Evolutionary conservation across 2,888 invertebrate species (phyloP).

Genomic region (Ptychoptera contaminata): DNA sequence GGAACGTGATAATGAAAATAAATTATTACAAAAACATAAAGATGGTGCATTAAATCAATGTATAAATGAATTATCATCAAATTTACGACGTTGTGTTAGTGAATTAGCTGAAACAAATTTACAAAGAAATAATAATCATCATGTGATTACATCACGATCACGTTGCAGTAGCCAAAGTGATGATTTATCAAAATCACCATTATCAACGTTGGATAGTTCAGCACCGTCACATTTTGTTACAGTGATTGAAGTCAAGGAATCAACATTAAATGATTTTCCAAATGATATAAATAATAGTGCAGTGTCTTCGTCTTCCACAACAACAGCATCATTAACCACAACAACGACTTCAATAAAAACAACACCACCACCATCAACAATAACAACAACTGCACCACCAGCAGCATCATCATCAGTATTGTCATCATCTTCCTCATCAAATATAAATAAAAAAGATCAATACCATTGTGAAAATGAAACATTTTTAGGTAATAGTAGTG

Average conservation of each 20-base stretch:
- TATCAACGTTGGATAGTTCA: neutral
- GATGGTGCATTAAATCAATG: slow-evolving; percentile 39
- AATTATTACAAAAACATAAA: slow-evolving; percentile 20
- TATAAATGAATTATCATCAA: slow-evolving; percentile 53
- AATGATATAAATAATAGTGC: neutral
- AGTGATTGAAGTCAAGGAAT: slow-evolving; percentile 77
- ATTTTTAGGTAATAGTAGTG: no score
- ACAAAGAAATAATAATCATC: slow-evolving; percentile 9
- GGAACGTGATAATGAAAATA: slow-evolving; percentile 27
- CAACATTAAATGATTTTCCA: slow-evolving; percentile 18
- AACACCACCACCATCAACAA: slow-evolving; percentile 11
- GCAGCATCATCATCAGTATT: slow-evolving; percentile 9
- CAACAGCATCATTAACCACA: slow-evolving; percentile 20
- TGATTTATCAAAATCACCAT: neutral
- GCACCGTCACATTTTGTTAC: slow-evolving; percentile 53
- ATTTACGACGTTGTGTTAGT: slow-evolving; percentile 35
- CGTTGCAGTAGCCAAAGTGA: slow-evolving; percentile 22
- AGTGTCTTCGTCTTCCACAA: slow-evolving; percentile 26
- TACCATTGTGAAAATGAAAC: no score
- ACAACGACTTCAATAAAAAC: neutral
- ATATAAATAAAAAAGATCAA: neutral
- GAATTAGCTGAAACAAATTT: slow-evolving; percentile 30
- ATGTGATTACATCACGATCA: slow-evolving; percentile 9
- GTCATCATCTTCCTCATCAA: slow-evolving; percentile 2
- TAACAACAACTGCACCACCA: slow-evolving; percentile 12